Percentiles rank a stretch among this genome's conserved stretches.
phyloP scores from a whole-genome alignment of 2,113 vertebrate species.

The Clarias magur region DNA sequence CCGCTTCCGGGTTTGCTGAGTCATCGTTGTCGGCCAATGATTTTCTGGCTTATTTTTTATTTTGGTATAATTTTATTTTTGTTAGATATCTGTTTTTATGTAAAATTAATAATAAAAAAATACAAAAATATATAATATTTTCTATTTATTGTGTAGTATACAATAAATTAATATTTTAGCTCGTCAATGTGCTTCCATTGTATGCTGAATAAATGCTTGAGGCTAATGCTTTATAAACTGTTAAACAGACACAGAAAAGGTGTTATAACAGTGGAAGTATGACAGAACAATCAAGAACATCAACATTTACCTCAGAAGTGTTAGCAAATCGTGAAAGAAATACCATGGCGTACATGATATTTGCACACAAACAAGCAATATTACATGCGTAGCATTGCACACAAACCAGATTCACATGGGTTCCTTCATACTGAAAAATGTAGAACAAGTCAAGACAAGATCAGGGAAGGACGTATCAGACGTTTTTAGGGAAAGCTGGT shows the following conservation, averaged over 20 bases:
- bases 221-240: neutral
- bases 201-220: neutral
- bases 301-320: neutral
- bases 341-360: neutral
- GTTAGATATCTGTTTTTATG: neutral
- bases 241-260: neutral
- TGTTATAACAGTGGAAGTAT: neutral
- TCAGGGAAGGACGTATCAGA: too few species aligned
- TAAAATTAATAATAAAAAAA: too few species aligned
- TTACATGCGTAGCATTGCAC: neutral
- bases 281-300: neutral
- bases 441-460: neutral
- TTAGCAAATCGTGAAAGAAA: neutral
- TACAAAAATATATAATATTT: too few species aligned
- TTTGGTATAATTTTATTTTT: neutral
- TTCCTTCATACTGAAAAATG: neutral
- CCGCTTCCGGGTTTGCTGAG: neutral
- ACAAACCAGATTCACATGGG: neutral
- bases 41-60: neutral
- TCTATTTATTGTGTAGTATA: too few species aligned
- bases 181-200: neutral
- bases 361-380: too few species aligned
- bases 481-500: too few species aligned
- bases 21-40: neutral
- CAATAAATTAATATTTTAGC: neutral